Percentiles rank a stretch among this genome's conserved stretches.
These are phyloP conservation scores for Tarsius wallacei DNA, from an alignment of 2,797 vertebrate species.

Conservation along the genomic window DNA sequence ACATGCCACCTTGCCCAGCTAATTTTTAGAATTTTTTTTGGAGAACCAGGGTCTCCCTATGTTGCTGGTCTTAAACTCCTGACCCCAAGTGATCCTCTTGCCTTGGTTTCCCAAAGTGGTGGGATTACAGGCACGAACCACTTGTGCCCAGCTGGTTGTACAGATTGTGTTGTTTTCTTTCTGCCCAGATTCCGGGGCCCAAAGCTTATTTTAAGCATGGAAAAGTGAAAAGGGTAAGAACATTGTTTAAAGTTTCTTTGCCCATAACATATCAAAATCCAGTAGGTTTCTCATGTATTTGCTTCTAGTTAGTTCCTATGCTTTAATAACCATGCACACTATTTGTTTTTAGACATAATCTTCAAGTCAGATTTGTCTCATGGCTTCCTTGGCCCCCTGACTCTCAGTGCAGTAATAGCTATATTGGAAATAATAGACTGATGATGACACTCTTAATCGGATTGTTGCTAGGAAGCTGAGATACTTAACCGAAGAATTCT, in stretches of 20 bases:
- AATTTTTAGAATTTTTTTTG: too few species aligned
- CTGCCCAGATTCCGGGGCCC: background rate
- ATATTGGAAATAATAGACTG: background rate
- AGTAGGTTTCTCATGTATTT: background rate
- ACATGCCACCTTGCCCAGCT: too few species aligned
- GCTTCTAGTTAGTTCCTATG: background rate
- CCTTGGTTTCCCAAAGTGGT: too few species aligned
- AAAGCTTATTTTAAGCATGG: background rate
- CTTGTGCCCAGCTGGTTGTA: too few species aligned
- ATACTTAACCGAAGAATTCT: background rate
- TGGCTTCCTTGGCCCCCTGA: background rate
- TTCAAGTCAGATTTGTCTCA: background rate
- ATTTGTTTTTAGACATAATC: background rate
- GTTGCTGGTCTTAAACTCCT: too few species aligned
- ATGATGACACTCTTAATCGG: background rate
- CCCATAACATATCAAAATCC: background rate
- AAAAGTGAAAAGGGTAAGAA: background rate
- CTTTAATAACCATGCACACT: background rate
- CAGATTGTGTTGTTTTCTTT: background rate
- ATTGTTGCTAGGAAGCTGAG: background rate
- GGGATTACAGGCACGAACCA: too few species aligned
- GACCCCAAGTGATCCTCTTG: too few species aligned
- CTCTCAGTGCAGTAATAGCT: background rate
- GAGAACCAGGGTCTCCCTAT: too few species aligned
- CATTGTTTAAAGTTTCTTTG: background rate